These are phyloP conservation scores for Mimas tiliae DNA, from an alignment of 2,888 invertebrate genomes.

Conservation along the genomic window DNA sequence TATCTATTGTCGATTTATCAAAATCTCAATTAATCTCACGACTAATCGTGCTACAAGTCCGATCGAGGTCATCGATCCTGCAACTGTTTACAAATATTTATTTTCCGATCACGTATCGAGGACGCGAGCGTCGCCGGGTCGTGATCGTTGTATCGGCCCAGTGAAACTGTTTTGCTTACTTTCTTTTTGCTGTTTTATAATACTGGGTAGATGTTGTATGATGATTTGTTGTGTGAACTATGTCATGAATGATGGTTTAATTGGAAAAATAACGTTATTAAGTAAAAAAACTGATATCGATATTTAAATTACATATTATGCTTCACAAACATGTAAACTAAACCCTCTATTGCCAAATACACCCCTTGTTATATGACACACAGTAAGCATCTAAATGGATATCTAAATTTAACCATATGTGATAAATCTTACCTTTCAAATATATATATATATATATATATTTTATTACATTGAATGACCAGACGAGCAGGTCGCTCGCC, in stretches of 20 bases:
- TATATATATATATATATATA: too few relatives aligned
- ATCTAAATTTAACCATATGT: too few relatives aligned
- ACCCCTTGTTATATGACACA: too few relatives aligned
- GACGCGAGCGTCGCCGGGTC: constrained; percentile 20
- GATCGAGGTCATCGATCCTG: constrained; percentile 21
- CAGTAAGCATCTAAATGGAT: too few relatives aligned
- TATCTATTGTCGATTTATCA: background rate
- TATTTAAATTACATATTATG: background rate
- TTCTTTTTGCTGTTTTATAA: constrained; percentile 26
- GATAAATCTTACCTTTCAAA: too few relatives aligned
- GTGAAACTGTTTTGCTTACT: constrained; percentile 29
- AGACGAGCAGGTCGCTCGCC: too few relatives aligned
- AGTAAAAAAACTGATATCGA: background rate
- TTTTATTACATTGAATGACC: too few relatives aligned
- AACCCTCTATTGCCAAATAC: too few relatives aligned
- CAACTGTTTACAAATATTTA: constrained; percentile 12
- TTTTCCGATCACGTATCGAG: constrained; percentile 30
- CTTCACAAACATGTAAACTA: too few relatives aligned
- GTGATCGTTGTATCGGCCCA: constrained; percentile 22
- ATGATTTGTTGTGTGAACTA: constrained; percentile 20
- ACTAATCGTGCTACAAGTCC: background rate
- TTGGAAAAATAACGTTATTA: background rate
- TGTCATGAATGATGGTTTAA: background rate
- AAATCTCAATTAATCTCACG: background rate
- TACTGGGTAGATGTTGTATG: background rate